phyloP scores from a whole-genome alignment of 1,140 invertebrate genomes.

The Oppia nitens region DNA sequence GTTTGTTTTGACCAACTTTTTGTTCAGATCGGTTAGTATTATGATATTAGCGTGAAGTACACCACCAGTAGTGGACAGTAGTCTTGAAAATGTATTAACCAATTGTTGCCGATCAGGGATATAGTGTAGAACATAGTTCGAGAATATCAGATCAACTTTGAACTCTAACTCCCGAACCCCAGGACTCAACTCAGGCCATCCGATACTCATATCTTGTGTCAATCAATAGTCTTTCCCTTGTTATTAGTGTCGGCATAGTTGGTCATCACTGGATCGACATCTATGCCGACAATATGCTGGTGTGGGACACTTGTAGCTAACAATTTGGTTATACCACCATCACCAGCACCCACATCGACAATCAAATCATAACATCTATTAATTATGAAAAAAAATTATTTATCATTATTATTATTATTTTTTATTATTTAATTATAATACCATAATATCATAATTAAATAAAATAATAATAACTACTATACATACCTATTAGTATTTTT shows the following conservation, averaged over 20 bases:
- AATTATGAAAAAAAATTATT: too few relatives aligned
- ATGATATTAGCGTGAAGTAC: too few relatives aligned
- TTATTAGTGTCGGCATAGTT: not conserved
- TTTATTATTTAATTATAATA: too few relatives aligned
- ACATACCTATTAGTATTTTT: too few relatives aligned
- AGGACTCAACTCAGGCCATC: slow-evolving; percentile 4
- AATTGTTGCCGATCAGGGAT: not conserved
- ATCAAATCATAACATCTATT: too few relatives aligned
- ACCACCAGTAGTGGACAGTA: not conserved
- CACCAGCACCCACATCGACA: slow-evolving; percentile 7
- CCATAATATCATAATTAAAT: too few relatives aligned
- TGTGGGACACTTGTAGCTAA: not conserved
- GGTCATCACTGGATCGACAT: slow-evolving; percentile 1
- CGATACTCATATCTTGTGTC: not conserved
- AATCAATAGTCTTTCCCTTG: not conserved
- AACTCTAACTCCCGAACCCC: not conserved
- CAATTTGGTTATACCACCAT: slow-evolving; percentile 3
- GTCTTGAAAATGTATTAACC: not conserved
- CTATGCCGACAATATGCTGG: not conserved
- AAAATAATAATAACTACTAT: too few relatives aligned
- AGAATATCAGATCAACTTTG: slow-evolving; percentile 5
- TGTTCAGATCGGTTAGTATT: too few relatives aligned
- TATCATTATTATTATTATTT: too few relatives aligned
- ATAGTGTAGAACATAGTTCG: slow-evolving; percentile 7
- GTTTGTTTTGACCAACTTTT: too few relatives aligned